Evolutionary conservation across 2,888 invertebrate species (phyloP), one percentile per base, ranked within the genome.

Genomic region (Lasioglossum pauxillum): DNA sequence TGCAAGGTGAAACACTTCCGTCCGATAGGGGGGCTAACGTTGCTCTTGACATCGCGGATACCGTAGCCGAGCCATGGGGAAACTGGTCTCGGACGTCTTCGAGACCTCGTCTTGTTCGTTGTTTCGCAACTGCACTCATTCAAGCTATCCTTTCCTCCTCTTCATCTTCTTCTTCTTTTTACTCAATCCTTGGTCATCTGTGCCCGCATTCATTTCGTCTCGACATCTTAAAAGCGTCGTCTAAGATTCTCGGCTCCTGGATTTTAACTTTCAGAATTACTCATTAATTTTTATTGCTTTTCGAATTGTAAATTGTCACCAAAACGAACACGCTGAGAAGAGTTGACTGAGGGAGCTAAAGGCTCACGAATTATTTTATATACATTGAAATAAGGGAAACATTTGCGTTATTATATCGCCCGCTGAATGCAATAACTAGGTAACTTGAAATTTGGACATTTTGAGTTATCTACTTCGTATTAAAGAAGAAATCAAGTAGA

Each of bases 1-100:
- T 80, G 88, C 80, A 78, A 83, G 80, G 87, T 89, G 86, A 87
- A 88, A 84, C 44, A 57, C 81, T 83, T 69, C 80, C 85, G 85
- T 72, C 78, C 71, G 79, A 72, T 84, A 84, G 31, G 69, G 46
- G 44, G 60, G 72, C 71, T 46, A 44, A 53, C 49, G 16, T 31
- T n/a, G 27, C 44, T 73, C 69, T 71, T 74, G 74, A 35, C 46
- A 44, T 69, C 57, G 74, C 12, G 35, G 44, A 82, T 73, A n/a
- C 41, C 12, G 31, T 73, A 38, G 16, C 46, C 5, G 44, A 23
- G 64, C 64, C 64, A 64, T 27, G 64, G 64, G 14, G n/a, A 38
- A 67, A 64, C 76, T 69, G 69, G 38, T 69, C 38, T 35, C 23
- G 23, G 38, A 38, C 8, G 12, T 38, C 35, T 38, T 38, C 38